Evolutionary conservation across 2,797 vertebrate genomes (phyloP), one percentile per base, ranked within the genome.

Genomic region (Picus viridis): DNA sequence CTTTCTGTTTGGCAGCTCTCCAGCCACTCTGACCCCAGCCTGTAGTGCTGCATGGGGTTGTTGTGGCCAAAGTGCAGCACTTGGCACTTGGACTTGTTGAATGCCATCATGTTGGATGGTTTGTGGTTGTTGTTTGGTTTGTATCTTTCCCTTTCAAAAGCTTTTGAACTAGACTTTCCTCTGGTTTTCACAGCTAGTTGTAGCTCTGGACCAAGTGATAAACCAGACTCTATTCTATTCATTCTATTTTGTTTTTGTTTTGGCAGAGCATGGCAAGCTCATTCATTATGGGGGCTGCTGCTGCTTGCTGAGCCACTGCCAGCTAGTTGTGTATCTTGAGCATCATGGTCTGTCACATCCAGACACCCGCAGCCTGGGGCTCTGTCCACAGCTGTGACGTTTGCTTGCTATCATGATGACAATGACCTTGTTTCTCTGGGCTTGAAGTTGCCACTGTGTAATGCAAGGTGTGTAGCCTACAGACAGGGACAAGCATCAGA

Each of bases 171-270:
- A 7, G 23, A 29, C 29, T 86, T 81, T 51, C 80, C 85, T 67
- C 53, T 88, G 70, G 22, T 58, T 79, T 82, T 47, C 16, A 30
- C 12, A 83, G 62, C 26, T 30, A 69, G 47, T 15, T 87, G 22
- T 29, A 79, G 30, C 64, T 85, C 34, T 81, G 84, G 86, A 69
- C 57, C 73, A 76, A 91, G 34, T 91, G 41, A 92, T 30, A 84
- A 96, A 68, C 49, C 23, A 27, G 1, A 5, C 54, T 76, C 73
- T 90, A 8, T 39, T 12, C 12, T 39, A 5, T 39, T 4, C 11
- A 39, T 39, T 39, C 12, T 39, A 39, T 39, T 51, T 56, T 87
- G 74, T 53, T 71, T 61, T 71, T 54, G 84, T 80, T 53, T 71
- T 58, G 69, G 74, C 86, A 74, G 80, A 72, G 82, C 59, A 67